Base-by-base conservation (phyloP, 1,140 invertebrate genomes). In the Drosophila equinoxialis region DNA sequence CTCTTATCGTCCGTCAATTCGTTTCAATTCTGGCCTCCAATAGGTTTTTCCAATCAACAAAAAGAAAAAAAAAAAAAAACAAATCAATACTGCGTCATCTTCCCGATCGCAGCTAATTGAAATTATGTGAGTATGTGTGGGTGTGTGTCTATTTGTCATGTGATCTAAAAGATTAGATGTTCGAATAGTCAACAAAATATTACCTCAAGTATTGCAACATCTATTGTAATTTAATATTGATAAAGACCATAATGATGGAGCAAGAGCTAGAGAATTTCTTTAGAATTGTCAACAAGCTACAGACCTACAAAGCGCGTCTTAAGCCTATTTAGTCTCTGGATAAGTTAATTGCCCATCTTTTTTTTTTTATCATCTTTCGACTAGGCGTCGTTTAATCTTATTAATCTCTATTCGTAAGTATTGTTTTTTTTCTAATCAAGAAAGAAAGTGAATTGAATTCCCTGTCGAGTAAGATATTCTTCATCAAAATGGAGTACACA, bases 31-130 rank as follows among this genome's bases (percentile, higher is more conserved):
- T 20, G 45, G 45, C 7, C 17, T 51, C 45, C n/a, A 23, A 2
- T 10, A 23, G 17, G 45, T 8, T 51, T 51, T 51, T 51, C 45
- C 45, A 14, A 17, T 8, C 45, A 51, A 20, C 3, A 48, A 48
- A 41, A 17, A 35, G 13, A 41, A 57, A 57, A 26, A 26, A 8
- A 65, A 26, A 65, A 55, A 23, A 14, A 7, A 17, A 17, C 57
- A 35, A 59, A 37, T 59, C 7, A 37, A 17, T 45, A 58, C 65
- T 68, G 57, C 65, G 65, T 68, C 65, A 68, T 61, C 26, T 51
- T 23, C 14, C 14, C 42, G 6, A 42, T 59, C n/a, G 39, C 7
- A 67, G 26, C 51, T 67, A 59, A 67, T 58, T 67, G 39, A 59
- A 42, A 59, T n/a, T 48, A 48, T 51, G 17, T 51, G 17, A 23